These are phyloP conservation scores for Melanchra persicariae DNA, from an alignment of 2,888 invertebrate species.

Conservation along the genomic window DNA sequence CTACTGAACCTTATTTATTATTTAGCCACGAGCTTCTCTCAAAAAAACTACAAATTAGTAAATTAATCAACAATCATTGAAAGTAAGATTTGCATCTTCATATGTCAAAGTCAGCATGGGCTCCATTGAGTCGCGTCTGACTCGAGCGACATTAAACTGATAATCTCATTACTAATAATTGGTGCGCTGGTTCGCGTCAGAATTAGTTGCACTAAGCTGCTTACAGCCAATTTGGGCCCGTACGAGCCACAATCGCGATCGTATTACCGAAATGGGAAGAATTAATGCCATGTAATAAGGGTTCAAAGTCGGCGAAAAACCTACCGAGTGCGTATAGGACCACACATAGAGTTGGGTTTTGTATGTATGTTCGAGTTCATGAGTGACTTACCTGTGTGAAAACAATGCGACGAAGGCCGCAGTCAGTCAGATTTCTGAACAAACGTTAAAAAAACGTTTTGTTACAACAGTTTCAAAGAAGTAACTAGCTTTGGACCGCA, in stretches of 20 bases:
- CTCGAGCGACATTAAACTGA: conserved; percentile 66
- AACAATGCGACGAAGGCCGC: neutral
- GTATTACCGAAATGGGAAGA: conserved; percentile 61
- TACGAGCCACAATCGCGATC: conserved; percentile 63
- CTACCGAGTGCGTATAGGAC: conserved; percentile 4
- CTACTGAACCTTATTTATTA: no score
- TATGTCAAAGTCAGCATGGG: conserved; percentile 38
- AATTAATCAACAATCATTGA: no score
- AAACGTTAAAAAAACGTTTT: no score
- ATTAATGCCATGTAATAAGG: conserved; percentile 62
- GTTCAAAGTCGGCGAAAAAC: conserved; percentile 36
- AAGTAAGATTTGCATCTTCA: conserved; percentile 33
- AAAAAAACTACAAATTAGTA: no score
- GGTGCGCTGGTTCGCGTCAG: conserved; percentile 62
- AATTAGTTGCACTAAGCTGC: conserved; percentile 73
- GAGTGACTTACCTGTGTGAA: neutral
- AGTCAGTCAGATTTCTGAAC: no score
- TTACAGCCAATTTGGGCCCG: conserved; percentile 71
- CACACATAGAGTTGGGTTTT: conserved; percentile 4
- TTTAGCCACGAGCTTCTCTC: no score
- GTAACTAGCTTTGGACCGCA: no score
- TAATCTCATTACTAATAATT: conserved; percentile 73
- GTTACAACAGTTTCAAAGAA: no score
- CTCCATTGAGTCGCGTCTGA: conserved; percentile 48
- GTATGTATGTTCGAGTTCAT: conserved; percentile 6